A percentile compares a stretch with the other conserved stretches of the same genome.
Evolutionary conservation across 1,140 invertebrate species (phyloP).

Genomic region (Drosophila sechellia): DNA sequence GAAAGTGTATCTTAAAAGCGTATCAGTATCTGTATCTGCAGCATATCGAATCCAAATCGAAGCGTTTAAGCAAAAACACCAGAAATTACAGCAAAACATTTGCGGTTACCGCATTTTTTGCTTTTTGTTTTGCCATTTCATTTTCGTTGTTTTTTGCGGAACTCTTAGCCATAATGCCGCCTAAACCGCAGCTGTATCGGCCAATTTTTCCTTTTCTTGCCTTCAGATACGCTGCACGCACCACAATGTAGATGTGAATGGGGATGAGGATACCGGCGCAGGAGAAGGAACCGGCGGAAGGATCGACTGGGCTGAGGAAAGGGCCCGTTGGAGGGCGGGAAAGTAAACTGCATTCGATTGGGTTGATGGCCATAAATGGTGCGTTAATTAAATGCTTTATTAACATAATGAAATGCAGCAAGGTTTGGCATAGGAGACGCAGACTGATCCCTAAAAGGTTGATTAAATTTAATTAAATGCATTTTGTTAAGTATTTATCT

Average conservation of each 20-base stretch:
- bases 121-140: constrained; percentile 11
- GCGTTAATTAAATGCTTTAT: constrained; percentile 70
- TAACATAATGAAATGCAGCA: constrained; percentile 48
- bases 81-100: constrained; percentile 59
- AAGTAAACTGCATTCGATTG: constrained; percentile 39
- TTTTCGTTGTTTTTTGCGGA: constrained; percentile 20
- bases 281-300: background rate
- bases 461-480: background rate
- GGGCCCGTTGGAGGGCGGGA: constrained; percentile 14
- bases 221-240: constrained; percentile 53
- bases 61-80: constrained; percentile 40
- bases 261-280: constrained; percentile 21
- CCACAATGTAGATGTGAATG: constrained; percentile 43
- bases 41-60: constrained; percentile 49
- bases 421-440: constrained; percentile 17
- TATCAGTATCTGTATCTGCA: constrained; percentile 35
- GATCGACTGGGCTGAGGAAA: constrained; percentile 7
- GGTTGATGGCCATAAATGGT: constrained; percentile 62
- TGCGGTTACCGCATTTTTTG: constrained; percentile 63
- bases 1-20: constrained; percentile 47
- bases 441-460: constrained; percentile 6
- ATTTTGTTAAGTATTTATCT: background rate
- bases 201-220: constrained; percentile 14
- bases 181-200: constrained; percentile 63
- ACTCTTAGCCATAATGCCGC: constrained; percentile 46